Evolutionary conservation across 2,113 vertebrate genomes (phyloP).

Genomic region (Kryptolebias marmoratus): DNA sequence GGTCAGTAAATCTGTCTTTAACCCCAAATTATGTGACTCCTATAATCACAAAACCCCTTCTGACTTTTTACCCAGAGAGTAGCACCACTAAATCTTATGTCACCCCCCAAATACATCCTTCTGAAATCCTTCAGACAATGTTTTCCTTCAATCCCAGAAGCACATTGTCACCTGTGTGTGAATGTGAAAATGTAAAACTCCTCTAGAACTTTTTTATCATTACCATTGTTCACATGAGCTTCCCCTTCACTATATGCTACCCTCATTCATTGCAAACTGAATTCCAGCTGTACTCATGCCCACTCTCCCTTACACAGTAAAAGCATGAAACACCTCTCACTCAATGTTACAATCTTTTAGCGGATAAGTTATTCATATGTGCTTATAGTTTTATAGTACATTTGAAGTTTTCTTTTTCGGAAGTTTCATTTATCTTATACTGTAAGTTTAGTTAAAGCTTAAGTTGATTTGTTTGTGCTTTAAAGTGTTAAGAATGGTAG

Average conservation of each 20-base stretch:
- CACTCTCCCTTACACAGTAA: conserved; percentile 34
- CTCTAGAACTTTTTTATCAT: conserved; percentile 4
- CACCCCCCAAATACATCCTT: conserved; percentile 11
- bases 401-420: conserved; percentile 14
- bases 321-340: conserved; percentile 67
- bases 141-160: conserved; percentile 23
- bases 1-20: conserved; percentile 66
- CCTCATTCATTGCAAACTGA: conserved; percentile 51
- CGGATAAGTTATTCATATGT: conserved; percentile 54
- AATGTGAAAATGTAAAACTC: conserved; percentile 15
- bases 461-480: conserved; percentile 44
- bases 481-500: conserved; percentile 10
- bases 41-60: conserved; percentile 41
- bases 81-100: not conserved
- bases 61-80: conserved; percentile 9
- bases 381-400: conserved; percentile 29
- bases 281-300: conserved; percentile 23
- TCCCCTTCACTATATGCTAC: conserved; percentile 24
- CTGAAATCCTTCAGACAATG: conserved; percentile 19
- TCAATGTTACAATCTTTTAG: conserved; percentile 64
- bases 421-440: conserved; percentile 64
- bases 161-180: conserved; percentile 17
- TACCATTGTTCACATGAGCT: conserved; percentile 17
- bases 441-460: conserved; percentile 48
- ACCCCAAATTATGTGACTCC: conserved; percentile 33